Conservation (phyloP, 2,797 vertebrate species). For the Furcifer pardalis region DNA sequence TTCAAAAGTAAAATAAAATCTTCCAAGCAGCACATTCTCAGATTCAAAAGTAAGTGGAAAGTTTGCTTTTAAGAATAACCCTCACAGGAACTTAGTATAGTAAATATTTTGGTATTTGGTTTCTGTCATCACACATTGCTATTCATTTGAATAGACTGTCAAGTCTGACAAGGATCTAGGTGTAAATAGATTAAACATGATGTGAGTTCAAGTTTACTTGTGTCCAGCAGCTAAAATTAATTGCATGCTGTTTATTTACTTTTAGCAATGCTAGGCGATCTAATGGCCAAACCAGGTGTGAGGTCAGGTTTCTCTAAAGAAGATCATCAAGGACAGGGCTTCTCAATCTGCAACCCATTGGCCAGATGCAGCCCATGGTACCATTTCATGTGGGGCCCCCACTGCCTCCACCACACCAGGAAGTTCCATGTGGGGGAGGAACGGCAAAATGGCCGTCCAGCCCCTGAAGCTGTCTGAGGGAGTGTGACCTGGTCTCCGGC, state of each 20-base stretch:
- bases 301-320: not conserved
- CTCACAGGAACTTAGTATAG: not conserved
- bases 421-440: too few relatives aligned
- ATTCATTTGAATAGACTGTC: not conserved
- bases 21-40: slow-evolving; percentile 35
- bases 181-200: slow-evolving; percentile 24
- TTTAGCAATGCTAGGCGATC: not conserved
- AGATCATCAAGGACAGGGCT: not conserved
- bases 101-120: slow-evolving; percentile 35
- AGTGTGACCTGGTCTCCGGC: too few relatives aligned
- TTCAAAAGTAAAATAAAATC: slow-evolving; percentile 24
- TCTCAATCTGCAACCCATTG: too few relatives aligned
- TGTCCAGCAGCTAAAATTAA: not conserved
- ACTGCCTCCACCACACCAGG: too few relatives aligned
- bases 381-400: too few relatives aligned
- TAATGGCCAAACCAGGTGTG: not conserved
- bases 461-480: too few relatives aligned
- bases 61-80: slow-evolving; percentile 41
- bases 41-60: slow-evolving; percentile 42
- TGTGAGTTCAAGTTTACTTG: not conserved
- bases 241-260: not conserved
- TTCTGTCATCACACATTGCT: slow-evolving; percentile 29
- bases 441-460: too few relatives aligned
- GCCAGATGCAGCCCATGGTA: too few relatives aligned
- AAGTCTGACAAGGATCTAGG: slow-evolving; percentile 12